Evolutionary conservation across 1,140 invertebrate species (phyloP).

Genomic region (Brachystomella parvula): DNA sequence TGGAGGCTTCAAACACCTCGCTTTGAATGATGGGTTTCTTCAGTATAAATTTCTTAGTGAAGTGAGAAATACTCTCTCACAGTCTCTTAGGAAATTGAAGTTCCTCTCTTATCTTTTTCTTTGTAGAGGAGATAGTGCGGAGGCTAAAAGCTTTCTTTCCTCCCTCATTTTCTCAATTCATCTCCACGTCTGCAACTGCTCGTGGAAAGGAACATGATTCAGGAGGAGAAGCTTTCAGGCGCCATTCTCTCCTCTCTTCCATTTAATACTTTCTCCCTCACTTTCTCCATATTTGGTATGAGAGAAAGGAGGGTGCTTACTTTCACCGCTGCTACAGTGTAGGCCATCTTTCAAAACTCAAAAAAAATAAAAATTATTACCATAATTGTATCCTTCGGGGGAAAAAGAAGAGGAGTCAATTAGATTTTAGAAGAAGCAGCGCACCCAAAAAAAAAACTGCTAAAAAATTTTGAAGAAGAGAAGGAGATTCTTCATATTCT

Average conservation of each 20-base stretch:
- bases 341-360: not conserved
- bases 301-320: no score
- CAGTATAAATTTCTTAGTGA: not conserved
- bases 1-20: not conserved
- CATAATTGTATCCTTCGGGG: no score
- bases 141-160: not conserved
- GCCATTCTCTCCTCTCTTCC: not conserved
- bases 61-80: slow-evolving; percentile 6
- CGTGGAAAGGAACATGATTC: slow-evolving; percentile 4
- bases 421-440: no score
- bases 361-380: not conserved
- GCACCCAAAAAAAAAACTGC: no score
- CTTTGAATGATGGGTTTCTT: slow-evolving; percentile 31
- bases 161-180: not conserved
- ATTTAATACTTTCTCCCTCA: no score
- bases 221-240: not conserved
- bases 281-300: no score
- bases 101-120: not conserved
- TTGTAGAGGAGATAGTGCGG: not conserved
- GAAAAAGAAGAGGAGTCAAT: no score
- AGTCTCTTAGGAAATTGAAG: slow-evolving; percentile 10
- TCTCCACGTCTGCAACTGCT: not conserved
- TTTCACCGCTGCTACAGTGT: no score
- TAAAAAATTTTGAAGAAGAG: no score
- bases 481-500: no score